These are phyloP conservation scores for Zapus hudsonius DNA, from an alignment of 2,113 vertebrate species.

Conservation along the genomic window DNA sequence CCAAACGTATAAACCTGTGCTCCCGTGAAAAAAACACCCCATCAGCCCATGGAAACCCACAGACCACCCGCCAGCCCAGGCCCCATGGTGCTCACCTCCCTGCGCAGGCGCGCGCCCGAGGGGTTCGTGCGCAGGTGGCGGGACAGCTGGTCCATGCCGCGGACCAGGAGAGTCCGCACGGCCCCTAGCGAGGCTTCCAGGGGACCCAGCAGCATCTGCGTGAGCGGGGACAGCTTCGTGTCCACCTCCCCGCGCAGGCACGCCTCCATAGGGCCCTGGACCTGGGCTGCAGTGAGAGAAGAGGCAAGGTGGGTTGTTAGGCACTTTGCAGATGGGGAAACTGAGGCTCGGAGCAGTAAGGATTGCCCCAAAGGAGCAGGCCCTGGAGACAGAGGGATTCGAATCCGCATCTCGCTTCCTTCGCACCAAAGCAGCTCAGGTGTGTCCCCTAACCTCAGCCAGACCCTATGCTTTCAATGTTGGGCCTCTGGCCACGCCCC, in stretches of 20 bases:
- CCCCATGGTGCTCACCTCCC: conserved; percentile 57
- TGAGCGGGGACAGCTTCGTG: conserved; percentile 25
- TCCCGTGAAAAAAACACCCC: neutral
- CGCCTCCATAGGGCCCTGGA: conserved; percentile 51
- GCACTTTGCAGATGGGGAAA: neutral
- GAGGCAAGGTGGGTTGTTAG: neutral
- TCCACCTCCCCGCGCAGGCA: conserved; percentile 63
- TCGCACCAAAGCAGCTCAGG: neutral
- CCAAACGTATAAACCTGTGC: conserved; percentile 68
- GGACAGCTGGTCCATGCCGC: conserved; percentile 56
- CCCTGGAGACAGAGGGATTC: neutral
- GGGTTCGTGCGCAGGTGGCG: conserved; percentile 7
- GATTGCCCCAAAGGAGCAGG: neutral
- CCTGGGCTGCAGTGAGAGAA: neutral
- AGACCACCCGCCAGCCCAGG: neutral
- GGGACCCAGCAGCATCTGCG: conserved; percentile 32
- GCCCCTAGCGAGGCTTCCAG: neutral
- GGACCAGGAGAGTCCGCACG: conserved; percentile 32
- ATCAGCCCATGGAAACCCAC: too few species aligned
- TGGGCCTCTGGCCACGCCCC: too few species aligned
- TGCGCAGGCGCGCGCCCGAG: neutral
- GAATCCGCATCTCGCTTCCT: neutral
- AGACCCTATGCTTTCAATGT: too few species aligned
- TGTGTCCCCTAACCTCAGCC: too few species aligned
- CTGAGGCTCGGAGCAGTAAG: neutral